Evolutionary conservation across 2,888 invertebrate species (phyloP).

Genomic region (Zygothrica quintamaculata): DNA sequence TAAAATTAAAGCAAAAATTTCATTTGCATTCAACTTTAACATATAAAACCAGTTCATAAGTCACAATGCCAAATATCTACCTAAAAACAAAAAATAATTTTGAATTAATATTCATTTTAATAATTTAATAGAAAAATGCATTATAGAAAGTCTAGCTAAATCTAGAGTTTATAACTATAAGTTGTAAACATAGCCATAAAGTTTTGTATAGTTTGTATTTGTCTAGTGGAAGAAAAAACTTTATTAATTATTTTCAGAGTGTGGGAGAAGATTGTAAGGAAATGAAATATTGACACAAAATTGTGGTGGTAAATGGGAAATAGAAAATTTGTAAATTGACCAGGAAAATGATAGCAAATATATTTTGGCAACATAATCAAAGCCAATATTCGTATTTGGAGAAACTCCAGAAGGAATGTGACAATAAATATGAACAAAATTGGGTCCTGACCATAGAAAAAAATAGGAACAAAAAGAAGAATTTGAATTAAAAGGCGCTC

Average conservation of each 20-base stretch:
- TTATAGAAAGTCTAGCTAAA: too few relatives aligned
- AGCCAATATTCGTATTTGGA: constrained; percentile 18
- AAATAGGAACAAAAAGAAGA: constrained; percentile 11
- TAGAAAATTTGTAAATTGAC: constrained; percentile 14
- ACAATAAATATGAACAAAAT: constrained; percentile 56
- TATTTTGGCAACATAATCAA: constrained; percentile 48
- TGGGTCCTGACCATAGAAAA: constrained; percentile 21
- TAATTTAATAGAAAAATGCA: too few relatives aligned
- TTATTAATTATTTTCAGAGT: too few relatives aligned
- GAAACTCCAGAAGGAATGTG: constrained; percentile 15
- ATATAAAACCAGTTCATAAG: too few relatives aligned
- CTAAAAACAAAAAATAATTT: too few relatives aligned
- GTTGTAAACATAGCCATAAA: too few relatives aligned
- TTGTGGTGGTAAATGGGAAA: constrained; percentile 33
- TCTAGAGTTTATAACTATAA: too few relatives aligned
- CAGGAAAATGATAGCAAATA: constrained; percentile 34
- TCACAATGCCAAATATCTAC: too few relatives aligned
- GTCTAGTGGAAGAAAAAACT: background rate
- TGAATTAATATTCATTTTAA: too few relatives aligned
- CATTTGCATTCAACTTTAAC: too few relatives aligned
- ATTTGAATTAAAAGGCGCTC: constrained; percentile 40
- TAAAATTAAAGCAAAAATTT: too few relatives aligned
- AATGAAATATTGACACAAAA: constrained; percentile 23
- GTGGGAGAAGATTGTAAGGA: background rate
- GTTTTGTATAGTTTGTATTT: background rate